phyloP scores from a whole-genome alignment of 2,797 vertebrate genomes.

The Macrochelys suwanniensis region DNA sequence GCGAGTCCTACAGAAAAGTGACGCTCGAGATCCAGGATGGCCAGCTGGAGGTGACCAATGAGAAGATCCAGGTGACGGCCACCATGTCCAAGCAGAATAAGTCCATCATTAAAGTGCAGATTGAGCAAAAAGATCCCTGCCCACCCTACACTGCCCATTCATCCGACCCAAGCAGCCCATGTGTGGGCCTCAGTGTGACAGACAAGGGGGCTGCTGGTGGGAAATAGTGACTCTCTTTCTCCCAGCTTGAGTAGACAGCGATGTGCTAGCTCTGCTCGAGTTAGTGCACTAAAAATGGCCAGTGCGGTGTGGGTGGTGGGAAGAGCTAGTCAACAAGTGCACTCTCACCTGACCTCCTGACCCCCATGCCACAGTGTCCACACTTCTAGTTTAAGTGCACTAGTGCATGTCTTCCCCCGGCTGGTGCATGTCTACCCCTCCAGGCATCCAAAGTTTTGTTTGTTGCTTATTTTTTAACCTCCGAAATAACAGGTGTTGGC shows the following conservation, averaged over 20 bases:
- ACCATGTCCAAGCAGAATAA: constrained; percentile 80
- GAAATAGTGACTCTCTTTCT: background rate
- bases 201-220: too few relatives aligned
- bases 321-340: background rate
- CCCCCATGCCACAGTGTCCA: background rate
- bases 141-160: background rate
- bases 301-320: background rate
- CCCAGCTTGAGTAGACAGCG: background rate
- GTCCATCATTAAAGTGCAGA: constrained; percentile 82
- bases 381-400: background rate
- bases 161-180: background rate
- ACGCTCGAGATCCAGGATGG: background rate
- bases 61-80: constrained; percentile 5
- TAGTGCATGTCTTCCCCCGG: background rate
- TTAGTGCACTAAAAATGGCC: background rate
- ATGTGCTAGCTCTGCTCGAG: background rate
- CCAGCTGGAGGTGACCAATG: background rate
- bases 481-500: background rate
- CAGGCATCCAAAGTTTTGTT: background rate
- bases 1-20: background rate
- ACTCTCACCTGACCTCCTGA: background rate
- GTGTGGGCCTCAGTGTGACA: background rate
- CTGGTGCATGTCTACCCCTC: too few relatives aligned
- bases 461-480: background rate
- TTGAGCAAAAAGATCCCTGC: constrained; percentile 22